Percentiles rank a stretch among this genome's conserved stretches.
Evolutionary conservation across 2,113 vertebrate genomes (phyloP).

Genomic region (Zosterops borbonicus): DNA sequence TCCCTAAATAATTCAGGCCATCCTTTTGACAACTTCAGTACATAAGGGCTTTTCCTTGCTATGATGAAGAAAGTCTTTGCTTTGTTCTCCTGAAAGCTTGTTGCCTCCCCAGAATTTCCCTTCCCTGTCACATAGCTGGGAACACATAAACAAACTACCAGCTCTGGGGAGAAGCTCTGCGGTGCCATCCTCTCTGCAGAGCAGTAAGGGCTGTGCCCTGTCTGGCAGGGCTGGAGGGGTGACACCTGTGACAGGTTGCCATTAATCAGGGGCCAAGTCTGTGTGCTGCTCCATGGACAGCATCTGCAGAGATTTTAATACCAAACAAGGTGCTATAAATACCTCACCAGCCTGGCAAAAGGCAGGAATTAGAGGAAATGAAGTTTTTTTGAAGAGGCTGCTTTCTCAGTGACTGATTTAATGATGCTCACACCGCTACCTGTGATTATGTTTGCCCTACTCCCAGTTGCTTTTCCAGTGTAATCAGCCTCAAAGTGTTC

Average conservation of each 20-base stretch:
- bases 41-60: not conserved
- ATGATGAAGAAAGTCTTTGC: not conserved
- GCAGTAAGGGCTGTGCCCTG: not conserved
- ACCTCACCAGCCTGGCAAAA: not conserved
- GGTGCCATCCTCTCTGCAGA: not conserved
- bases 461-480: not conserved
- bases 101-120: not conserved
- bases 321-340: not conserved
- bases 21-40: not conserved
- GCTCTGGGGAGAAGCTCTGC: not conserved
- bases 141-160: not conserved
- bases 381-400: not conserved
- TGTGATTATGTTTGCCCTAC: slow-evolving; percentile 15
- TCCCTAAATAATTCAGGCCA: not conserved
- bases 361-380: not conserved
- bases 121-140: not conserved
- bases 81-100: not conserved
- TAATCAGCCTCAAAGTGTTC: not conserved
- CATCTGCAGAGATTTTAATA: not conserved
- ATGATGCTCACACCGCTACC: not conserved
- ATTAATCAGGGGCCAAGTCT: not conserved
- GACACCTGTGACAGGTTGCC: not conserved
- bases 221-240: not conserved
- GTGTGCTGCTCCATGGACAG: not conserved
- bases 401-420: not conserved